Percentiles rank a stretch among this genome's conserved stretches.
These are phyloP conservation scores for Brachystomella parvula DNA, from an alignment of 1,140 invertebrate species.

Conservation along the genomic window DNA sequence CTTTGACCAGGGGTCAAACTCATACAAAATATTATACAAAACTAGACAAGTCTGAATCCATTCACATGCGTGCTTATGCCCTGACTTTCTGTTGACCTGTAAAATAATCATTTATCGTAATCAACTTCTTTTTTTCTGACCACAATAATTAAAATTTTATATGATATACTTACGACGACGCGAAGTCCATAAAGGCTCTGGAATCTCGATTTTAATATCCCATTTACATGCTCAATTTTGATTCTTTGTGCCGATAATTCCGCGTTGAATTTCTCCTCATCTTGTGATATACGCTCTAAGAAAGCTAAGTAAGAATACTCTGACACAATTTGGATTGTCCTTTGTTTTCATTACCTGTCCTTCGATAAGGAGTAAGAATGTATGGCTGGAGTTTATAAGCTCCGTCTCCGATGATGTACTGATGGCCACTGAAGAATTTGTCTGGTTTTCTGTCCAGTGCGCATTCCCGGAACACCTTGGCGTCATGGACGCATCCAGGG, in stretches of 20 bases:
- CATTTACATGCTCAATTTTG: not conserved
- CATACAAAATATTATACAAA: not conserved
- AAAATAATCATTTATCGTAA: not conserved
- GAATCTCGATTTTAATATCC: not conserved
- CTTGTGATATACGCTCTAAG: not conserved
- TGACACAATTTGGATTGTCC: not conserved
- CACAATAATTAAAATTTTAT: too few species aligned
- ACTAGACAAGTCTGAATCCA: not conserved
- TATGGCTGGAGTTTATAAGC: not conserved
- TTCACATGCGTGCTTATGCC: not conserved
- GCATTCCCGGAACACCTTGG: not conserved
- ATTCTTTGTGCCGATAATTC: not conserved
- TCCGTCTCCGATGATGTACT: not conserved
- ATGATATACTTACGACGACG: not conserved
- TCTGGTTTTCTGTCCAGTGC: not conserved
- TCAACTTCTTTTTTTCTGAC: not conserved
- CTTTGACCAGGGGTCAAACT: not conserved
- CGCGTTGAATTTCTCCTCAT: not conserved
- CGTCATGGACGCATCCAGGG: not conserved
- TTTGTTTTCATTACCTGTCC: not conserved
- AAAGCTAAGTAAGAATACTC: not conserved
- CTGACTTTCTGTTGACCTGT: not conserved
- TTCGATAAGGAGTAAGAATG: not conserved
- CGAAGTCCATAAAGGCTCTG: not conserved
- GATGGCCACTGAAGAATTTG: not conserved